Percentiles rank a stretch among this genome's conserved stretches.
These are phyloP conservation scores for Arenaria interpres DNA, from an alignment of 2,113 vertebrate species.

Conservation along the genomic window DNA sequence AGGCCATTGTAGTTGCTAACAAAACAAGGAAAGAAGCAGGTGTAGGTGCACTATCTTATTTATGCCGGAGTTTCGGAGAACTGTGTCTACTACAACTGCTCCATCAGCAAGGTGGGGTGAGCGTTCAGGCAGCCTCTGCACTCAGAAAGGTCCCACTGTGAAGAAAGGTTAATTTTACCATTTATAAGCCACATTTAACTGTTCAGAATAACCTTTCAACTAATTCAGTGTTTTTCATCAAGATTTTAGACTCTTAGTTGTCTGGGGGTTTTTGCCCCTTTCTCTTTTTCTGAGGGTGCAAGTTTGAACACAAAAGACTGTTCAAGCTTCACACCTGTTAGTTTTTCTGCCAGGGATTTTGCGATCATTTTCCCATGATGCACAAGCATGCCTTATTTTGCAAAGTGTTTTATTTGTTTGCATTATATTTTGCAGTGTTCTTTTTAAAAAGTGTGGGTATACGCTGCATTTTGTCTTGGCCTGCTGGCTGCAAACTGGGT, in stretches of 20 bases:
- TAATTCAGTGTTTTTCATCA: not conserved
- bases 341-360: not conserved
- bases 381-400: not conserved
- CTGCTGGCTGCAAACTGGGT: not conserved
- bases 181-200: not conserved
- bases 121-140: not conserved
- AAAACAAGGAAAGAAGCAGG: not conserved
- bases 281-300: not conserved
- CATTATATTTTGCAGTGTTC: not conserved
- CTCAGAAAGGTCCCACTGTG: not conserved
- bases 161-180: not conserved
- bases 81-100: not conserved
- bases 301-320: not conserved
- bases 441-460: not conserved
- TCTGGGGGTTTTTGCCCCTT: not conserved
- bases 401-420: not conserved
- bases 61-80: not conserved
- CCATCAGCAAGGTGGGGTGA: not conserved
- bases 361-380: not conserved
- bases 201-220: not conserved
- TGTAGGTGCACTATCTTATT: not conserved
- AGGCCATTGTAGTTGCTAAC: not conserved
- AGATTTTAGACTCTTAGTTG: not conserved
- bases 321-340: not conserved
- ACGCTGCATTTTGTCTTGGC: not conserved